These are phyloP conservation scores for Corbicula japonica DNA, from an alignment of 2,888 invertebrate genomes.

Conservation along the genomic window DNA sequence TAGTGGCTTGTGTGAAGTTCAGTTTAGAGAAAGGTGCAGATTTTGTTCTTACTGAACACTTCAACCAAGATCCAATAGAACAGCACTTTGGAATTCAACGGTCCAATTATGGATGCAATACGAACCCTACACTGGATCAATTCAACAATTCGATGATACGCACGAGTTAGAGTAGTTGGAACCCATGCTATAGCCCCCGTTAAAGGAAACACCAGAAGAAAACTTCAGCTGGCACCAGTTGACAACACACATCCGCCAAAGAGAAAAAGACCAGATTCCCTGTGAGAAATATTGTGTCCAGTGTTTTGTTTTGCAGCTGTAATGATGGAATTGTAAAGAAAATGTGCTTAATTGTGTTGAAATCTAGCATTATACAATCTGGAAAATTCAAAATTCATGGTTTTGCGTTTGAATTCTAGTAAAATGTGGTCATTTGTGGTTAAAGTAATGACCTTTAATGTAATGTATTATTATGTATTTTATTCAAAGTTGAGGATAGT, in stretches of 20 bases:
- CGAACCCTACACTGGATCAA: conserved; percentile 54
- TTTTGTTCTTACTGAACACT: neutral
- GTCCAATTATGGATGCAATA: conserved; percentile 24
- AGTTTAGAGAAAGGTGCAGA: conserved; percentile 15
- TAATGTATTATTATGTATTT: too few relatives aligned
- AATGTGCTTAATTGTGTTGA: too few relatives aligned
- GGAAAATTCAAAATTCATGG: too few relatives aligned
- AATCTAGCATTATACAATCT: too few relatives aligned
- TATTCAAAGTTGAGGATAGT: too few relatives aligned
- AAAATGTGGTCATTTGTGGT: too few relatives aligned
- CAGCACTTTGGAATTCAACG: neutral
- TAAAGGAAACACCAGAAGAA: conserved; percentile 6
- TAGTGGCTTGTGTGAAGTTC: conserved; percentile 14
- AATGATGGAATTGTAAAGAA: too few relatives aligned
- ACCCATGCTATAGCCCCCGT: conserved; percentile 4
- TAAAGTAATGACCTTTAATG: too few relatives aligned
- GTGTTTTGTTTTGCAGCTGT: too few relatives aligned
- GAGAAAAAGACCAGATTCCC: neutral
- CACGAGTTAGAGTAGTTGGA: conserved; percentile 31
- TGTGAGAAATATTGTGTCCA: too few relatives aligned
- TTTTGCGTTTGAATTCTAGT: too few relatives aligned
- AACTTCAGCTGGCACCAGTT: neutral
- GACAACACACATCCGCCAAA: conserved; percentile 5
- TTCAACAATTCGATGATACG: conserved; percentile 41
- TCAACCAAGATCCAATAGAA: neutral